Evolutionary conservation across 1,140 invertebrate genomes (phyloP).

Genomic region (Drosophila elegans): DNA sequence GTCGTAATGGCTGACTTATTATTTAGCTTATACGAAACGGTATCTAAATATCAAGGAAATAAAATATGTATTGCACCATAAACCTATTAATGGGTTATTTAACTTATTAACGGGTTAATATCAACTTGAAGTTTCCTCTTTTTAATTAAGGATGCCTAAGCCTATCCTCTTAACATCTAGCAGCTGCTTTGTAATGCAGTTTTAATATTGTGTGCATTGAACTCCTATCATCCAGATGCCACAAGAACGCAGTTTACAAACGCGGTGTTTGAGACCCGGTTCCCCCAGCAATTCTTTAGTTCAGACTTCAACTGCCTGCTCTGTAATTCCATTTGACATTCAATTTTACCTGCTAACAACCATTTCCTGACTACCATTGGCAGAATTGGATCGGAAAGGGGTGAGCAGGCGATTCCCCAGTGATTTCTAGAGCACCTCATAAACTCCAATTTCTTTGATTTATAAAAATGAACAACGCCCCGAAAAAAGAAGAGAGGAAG

Average conservation of each 20-base stretch:
- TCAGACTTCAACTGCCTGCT: slow-evolving; percentile 13
- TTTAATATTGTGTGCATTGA: slow-evolving; percentile 1
- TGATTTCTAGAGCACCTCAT: slow-evolving; percentile 32
- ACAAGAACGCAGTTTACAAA: not conserved
- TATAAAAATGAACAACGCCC: slow-evolving; percentile 77
- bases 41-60: no score
- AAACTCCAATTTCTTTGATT: slow-evolving; percentile 60
- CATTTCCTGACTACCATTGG: slow-evolving; percentile 21
- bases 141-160: no score
- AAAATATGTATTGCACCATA: no score
- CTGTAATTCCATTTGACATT: slow-evolving; percentile 67
- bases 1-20: no score
- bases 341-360: slow-evolving; percentile 75
- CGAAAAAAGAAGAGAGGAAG: slow-evolving; percentile 34
- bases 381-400: slow-evolving; percentile 21
- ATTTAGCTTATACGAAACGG: no score
- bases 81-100: no score
- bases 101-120: no score
- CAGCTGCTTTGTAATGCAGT: no score
- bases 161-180: no score
- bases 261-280: not conserved
- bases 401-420: slow-evolving; percentile 4
- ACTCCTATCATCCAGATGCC: slow-evolving; percentile 6
- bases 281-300: slow-evolving; percentile 14
- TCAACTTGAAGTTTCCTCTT: no score